Base-by-base conservation (phyloP, 1,140 invertebrate species). In the Zeugodacus cucurbitae region DNA sequence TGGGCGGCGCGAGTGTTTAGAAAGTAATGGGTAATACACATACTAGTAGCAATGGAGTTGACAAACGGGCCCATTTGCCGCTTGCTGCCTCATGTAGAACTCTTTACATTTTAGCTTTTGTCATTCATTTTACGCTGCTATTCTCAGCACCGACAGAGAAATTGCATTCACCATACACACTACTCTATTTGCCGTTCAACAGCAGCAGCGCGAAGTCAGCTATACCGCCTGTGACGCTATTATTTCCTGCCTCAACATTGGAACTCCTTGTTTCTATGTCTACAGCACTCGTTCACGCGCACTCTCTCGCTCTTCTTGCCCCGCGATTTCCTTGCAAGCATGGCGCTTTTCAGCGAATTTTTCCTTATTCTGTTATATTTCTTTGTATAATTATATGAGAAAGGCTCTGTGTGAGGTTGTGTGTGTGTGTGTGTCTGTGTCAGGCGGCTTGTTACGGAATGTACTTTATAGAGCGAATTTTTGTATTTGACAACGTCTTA, bases 401-500 rank as follows among this genome's bases (percentile, higher is more conserved):
- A 32, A 5, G 14, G n/a, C 64, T 34, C 29, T 70, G 14, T 67
- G 29, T 34, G 10, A 29, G 29, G n/a, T n/a, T 67, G 29, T 14
- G 26, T 34, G 3, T 11, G 10, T 67, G 34, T 17, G 17, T 34
- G 17, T 74, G 8, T 41, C 17, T 26, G 34, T 74, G 4, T 6
- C 3, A 0, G 2, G 74, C 64, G 20, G 74, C 64, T 22, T 82
- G 22, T 29, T 7, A 74, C 10, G 20, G 41, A 82, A n/a, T 82
- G 41, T 26, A 48, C 44, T 78, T 78, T 78, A 82, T 82, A 48
- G 10, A 82, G 41, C 74, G 74, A 82, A 48, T 82, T 82, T 82
- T 82, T 82, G 41, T 82, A 82, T 82, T 48, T 82, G 74, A 82
- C 37, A 82, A 82, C 41, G 41, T 82, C 74, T 82, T 82, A 82